Base-by-base conservation (phyloP, 2,888 invertebrate species). In the Lathronympha strigana region DNA sequence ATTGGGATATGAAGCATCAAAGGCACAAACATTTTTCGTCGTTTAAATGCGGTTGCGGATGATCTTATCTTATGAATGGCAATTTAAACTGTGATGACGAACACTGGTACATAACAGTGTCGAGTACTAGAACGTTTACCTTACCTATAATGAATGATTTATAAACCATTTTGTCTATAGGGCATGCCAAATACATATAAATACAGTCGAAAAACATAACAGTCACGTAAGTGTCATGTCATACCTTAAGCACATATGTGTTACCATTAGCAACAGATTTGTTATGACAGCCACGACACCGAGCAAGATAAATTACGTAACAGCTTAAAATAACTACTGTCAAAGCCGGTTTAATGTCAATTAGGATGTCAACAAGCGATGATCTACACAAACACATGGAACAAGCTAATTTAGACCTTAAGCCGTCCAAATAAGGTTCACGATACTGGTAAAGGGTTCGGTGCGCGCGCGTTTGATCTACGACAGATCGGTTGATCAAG, bases 311-410 rank as follows among this genome's bases (percentile, higher is more conserved):
- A 51, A 64, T 64, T 33, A 43, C 23, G 43, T 45, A 45, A 53
- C 40, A 38, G 43, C 33, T 49, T 11, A 63, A 40, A 25, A 47
- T 49, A 55, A 36, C 31, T 36, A 49, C 63, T 64, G 63, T 58
- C 63, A 64, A 33, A 50, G 31, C 40, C 40, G 43, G 50, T 64
- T 58, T 40, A 33, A 51, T 58, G 43, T 58, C 58, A 64, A 58
- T 58, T 51, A 63, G 47, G 49, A 40, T 63, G 68, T 64, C 63
- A 66, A 68, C 66, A 60, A 21, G 28, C 64, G 54, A 61, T 66
- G 67, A 69, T 63, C 25, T 38, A 67, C 21, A n/a, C 2, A 19
- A 40, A 17, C 9, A n/a, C 36, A 23, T 1, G 36, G 5, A 33
- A 15, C 6, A 15, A 49, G 23, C 21, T 23, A 38, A 23, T 13